Conservation (phyloP, 2,797 vertebrate species). For the Protosalanx chinensis region DNA sequence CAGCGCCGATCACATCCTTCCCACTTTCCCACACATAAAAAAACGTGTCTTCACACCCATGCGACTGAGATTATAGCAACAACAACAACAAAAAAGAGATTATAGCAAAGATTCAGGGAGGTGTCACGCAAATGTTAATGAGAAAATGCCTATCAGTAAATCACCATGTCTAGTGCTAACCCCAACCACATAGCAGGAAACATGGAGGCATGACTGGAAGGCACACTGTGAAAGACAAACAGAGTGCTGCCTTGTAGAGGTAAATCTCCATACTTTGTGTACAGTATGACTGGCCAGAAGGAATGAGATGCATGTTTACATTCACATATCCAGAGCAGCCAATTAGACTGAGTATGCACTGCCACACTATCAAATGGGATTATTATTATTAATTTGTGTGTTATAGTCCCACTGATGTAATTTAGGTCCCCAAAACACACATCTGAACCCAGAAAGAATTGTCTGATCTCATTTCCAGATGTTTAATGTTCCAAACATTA, state of each 20-base stretch:
- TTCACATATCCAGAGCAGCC: slow-evolving; percentile 49
- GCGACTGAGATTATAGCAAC: slow-evolving; percentile 3
- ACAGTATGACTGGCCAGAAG: slow-evolving; percentile 32
- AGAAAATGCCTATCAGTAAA: slow-evolving; percentile 32
- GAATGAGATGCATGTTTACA: slow-evolving; percentile 32
- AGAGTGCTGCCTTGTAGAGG: slow-evolving; percentile 42
- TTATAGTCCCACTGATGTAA: slow-evolving; percentile 50
- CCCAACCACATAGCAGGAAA: slow-evolving; percentile 44
- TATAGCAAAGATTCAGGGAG: slow-evolving; percentile 43
- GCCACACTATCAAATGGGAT: slow-evolving; percentile 54
- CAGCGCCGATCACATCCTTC: slow-evolving; percentile 48
- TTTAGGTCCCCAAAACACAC: slow-evolving; percentile 38
- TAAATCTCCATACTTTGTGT: background rate
- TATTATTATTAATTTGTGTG: slow-evolving; percentile 27
- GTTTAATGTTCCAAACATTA: slow-evolving; percentile 43
- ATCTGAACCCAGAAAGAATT: slow-evolving; percentile 41
- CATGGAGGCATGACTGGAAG: slow-evolving; percentile 55
- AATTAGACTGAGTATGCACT: slow-evolving; percentile 40
- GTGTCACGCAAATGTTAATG: too few relatives aligned
- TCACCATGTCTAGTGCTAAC: slow-evolving; percentile 30
- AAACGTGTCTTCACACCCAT: slow-evolving; percentile 59
- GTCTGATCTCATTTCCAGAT: slow-evolving; percentile 24
- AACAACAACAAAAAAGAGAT: slow-evolving; percentile 17
- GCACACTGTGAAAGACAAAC: slow-evolving; percentile 54
- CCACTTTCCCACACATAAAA: slow-evolving; percentile 59